A percentile compares a stretch with the other conserved stretches of the same genome.
Conservation (phyloP, 2,888 invertebrate genomes). For the Esperia sulphurella region DNA sequence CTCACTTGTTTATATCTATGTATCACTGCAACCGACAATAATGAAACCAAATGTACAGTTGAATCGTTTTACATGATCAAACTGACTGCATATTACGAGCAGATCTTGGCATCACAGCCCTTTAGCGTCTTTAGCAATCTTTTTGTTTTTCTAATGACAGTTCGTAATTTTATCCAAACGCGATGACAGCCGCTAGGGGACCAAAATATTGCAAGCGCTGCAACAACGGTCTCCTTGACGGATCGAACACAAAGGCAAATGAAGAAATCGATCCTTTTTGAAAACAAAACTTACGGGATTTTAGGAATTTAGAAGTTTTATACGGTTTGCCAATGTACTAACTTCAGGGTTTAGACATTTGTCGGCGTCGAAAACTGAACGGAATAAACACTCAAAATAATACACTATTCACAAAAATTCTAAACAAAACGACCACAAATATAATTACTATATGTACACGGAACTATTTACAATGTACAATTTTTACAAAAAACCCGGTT, state of each 20-base stretch:
- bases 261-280: constrained; percentile 42
- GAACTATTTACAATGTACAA: constrained; percentile 86
- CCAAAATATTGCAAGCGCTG: constrained; percentile 74
- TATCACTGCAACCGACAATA: constrained; percentile 36
- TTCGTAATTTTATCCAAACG: constrained; percentile 54
- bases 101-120: constrained; percentile 40
- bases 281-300: constrained; percentile 28
- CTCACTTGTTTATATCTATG: constrained; percentile 38
- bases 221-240: constrained; percentile 72
- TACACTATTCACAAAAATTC: constrained; percentile 81
- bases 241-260: constrained; percentile 78
- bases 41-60: constrained; percentile 35
- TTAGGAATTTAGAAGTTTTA: constrained; percentile 40
- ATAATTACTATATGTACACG: constrained; percentile 86
- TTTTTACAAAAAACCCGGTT: constrained; percentile 81
- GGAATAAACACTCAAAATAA: constrained; percentile 79
- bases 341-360: constrained; percentile 59
- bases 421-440: constrained; percentile 82
- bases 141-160: constrained; percentile 70
- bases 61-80: constrained; percentile 56
- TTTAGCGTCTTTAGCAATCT: constrained; percentile 48
- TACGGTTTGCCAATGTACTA: constrained; percentile 65
- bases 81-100: constrained; percentile 34
- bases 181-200: constrained; percentile 74
- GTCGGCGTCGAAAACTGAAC: constrained; percentile 82